Percentiles rank a stretch among this genome's conserved stretches.
phyloP scores from a whole-genome alignment of 2,797 vertebrate species.

The Delichon dasypus region DNA sequence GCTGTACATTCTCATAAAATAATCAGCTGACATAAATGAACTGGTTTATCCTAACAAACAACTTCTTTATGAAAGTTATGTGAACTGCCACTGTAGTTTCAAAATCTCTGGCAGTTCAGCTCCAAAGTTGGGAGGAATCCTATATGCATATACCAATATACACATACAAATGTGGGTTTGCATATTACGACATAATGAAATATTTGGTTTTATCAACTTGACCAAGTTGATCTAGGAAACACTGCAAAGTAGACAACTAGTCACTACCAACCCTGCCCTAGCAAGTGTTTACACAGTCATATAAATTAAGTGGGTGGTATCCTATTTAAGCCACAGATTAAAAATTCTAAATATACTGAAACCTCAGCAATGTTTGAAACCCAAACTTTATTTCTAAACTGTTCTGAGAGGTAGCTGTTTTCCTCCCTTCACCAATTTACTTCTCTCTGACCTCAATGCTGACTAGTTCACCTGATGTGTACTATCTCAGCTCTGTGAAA shows the following conservation, averaged over 20 bases:
- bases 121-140: background rate
- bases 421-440: background rate
- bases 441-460: background rate
- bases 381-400: background rate
- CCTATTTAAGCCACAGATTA: background rate
- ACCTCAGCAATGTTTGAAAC: background rate
- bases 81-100: background rate
- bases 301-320: background rate
- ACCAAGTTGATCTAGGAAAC: background rate
- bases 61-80: background rate
- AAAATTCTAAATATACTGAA: background rate
- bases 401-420: background rate
- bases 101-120: background rate
- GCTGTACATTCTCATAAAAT: background rate
- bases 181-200: background rate
- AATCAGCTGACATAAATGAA: background rate
- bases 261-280: background rate
- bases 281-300: background rate
- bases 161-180: background rate
- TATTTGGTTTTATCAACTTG: background rate
- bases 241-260: background rate
- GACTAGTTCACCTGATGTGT: background rate
- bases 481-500: background rate
- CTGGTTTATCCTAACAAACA: background rate
- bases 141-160: background rate